Base-by-base conservation (phyloP, 1,140 invertebrate species). In the Rhyzopertha dominica region DNA sequence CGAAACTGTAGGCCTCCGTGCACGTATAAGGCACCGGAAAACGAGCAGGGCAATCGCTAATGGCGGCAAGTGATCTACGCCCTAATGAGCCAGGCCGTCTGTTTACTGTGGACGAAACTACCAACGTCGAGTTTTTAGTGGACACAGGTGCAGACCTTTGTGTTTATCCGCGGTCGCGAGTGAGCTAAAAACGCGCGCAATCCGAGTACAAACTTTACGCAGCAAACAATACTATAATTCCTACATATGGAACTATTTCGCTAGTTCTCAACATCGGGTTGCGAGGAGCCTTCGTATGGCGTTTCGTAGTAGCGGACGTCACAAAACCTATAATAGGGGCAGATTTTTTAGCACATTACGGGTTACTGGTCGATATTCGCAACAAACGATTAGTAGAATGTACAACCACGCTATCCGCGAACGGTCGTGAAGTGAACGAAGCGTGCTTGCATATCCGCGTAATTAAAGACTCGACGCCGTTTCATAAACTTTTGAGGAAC, bases 141-240 rank as follows among this genome's bases (percentile, higher is more conserved):
- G 41, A 43, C 19, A 43, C 41, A 4, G 2, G 54, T 28, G 49
- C 49, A 19, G 58, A 63, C 39, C 30, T 62, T 19, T 59, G 58
- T 37, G 60, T 56, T 16, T 54, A 51, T 26, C 56, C 54, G 8
- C 43, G 47, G 8, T 14, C 36, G 1, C 37, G 31, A 22, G 39
- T 49, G 37, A 28, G 46, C 4, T 13, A 32, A 23, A 16, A 39
- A 13, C 18, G 18, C 5, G 19, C 8, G 10, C 10, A 12, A 1
- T 35, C 2, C 9, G 17, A 30, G 7, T 42, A 42, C 24, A 26
- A 42, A 24, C 23, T 45, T 1, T 9, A 8, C 19, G 37, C 34
- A 20, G 43, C 43, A 18, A 45, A 42, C 23, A 24, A 19, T 13
- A 45, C 25, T 5, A 8, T 7, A 10, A 41, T 41, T 5, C n/a